phyloP scores from a whole-genome alignment of 2,888 invertebrate species.

The Diogma glabrata region DNA sequence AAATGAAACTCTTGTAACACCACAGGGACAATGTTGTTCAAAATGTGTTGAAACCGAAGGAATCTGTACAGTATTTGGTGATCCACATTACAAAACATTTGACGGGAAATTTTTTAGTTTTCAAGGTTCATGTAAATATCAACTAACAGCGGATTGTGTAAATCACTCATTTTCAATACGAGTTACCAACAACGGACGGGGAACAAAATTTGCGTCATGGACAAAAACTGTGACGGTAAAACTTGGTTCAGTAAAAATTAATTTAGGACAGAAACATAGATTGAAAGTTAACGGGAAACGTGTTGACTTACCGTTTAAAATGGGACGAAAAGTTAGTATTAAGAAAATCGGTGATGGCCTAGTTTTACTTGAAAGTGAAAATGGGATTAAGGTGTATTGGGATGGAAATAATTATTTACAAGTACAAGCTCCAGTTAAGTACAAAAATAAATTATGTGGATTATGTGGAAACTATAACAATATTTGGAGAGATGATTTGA shows the following conservation, averaged over 20 bases:
- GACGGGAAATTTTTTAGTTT: constrained; percentile 91
- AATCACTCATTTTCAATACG: constrained; percentile 72
- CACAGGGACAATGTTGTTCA: constrained; percentile 80
- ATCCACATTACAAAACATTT: constrained; percentile 91
- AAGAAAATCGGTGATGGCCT: constrained; percentile 50
- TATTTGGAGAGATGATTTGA: constrained; percentile 73
- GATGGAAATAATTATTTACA: constrained; percentile 89
- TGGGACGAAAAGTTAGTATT: constrained; percentile 46
- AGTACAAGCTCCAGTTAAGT: constrained; percentile 61
- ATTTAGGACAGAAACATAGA: constrained; percentile 73
- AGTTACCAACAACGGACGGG: constrained; percentile 78
- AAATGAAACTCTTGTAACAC: constrained; percentile 58
- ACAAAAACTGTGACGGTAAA: constrained; percentile 78
- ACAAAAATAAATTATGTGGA: constrained; percentile 72
- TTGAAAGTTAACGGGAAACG: constrained; percentile 76
- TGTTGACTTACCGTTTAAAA: constrained; percentile 56
- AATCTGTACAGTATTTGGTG: constrained; percentile 87
- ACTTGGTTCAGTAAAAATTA: constrained; percentile 62
- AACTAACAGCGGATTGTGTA: constrained; percentile 71
- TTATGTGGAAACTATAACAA: constrained; percentile 93
- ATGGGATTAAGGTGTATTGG: constrained; percentile 81
- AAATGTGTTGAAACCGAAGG: constrained; percentile 84
- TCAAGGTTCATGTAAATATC: constrained; percentile 87
- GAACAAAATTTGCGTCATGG: constrained; percentile 75
- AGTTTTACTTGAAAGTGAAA: constrained; percentile 51